Evolutionary conservation across 2,113 vertebrate genomes (phyloP).

Genomic region (Circaetus cinerascens): DNA sequence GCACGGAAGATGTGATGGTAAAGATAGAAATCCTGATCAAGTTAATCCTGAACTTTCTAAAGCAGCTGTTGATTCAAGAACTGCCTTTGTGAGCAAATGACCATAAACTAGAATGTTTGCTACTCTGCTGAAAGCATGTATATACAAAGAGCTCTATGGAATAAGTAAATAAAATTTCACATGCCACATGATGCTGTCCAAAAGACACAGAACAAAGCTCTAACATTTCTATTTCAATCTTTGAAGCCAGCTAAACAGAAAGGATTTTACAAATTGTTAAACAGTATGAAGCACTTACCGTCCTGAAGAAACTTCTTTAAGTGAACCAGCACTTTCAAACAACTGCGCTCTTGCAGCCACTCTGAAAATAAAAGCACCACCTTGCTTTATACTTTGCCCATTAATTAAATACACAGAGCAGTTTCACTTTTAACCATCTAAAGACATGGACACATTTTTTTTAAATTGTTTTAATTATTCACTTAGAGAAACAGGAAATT

Average conservation of each 20-base stretch:
- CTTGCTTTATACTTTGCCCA: background rate
- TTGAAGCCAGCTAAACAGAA: background rate
- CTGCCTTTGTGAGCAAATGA: background rate
- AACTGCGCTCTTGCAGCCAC: slow-evolving; percentile 83
- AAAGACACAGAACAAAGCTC: background rate
- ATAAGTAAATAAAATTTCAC: background rate
- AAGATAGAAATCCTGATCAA: background rate
- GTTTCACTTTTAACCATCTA: background rate
- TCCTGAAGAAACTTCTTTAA: slow-evolving; percentile 77
- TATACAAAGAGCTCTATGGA: background rate
- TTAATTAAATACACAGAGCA: background rate
- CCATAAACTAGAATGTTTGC: background rate
- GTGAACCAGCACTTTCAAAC: slow-evolving; percentile 86
- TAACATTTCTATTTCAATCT: background rate
- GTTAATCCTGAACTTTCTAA: background rate
- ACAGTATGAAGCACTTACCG: slow-evolving; percentile 71
- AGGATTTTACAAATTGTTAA: background rate
- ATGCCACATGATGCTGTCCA: background rate
- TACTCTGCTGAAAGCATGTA: background rate
- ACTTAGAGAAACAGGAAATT: background rate
- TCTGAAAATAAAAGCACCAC: slow-evolving; percentile 71
- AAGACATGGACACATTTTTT: background rate
- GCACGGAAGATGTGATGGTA: background rate
- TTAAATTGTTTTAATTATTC: background rate
- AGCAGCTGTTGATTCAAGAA: background rate